Percentiles rank a stretch among this genome's conserved stretches.
phyloP scores from a whole-genome alignment of 2,797 vertebrate species.

The Telmatherina bonti region DNA sequence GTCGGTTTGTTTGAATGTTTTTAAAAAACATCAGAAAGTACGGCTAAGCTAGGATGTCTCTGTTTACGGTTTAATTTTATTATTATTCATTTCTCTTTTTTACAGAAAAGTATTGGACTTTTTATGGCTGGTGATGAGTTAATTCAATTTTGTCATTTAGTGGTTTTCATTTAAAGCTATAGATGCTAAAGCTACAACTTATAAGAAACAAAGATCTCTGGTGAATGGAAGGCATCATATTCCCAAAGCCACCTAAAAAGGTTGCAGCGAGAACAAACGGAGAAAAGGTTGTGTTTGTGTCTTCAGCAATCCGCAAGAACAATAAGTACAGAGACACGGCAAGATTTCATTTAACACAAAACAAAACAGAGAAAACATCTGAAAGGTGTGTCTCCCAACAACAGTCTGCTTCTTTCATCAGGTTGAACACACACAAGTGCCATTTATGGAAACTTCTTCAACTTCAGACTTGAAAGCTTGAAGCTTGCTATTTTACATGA shows the following conservation, averaged over 20 bases:
- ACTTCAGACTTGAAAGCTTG: slow-evolving; percentile 3
- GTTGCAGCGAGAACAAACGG: not conserved
- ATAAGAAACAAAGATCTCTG: slow-evolving; percentile 49
- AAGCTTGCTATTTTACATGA: slow-evolving; percentile 7
- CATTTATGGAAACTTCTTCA: slow-evolving; percentile 4
- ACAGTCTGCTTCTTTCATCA: slow-evolving; percentile 1
- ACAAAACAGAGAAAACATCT: slow-evolving; percentile 2
- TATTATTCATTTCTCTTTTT: not conserved
- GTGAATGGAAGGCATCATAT: slow-evolving; percentile 40
- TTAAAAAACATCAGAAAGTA: not conserved
- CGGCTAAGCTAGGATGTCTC: not conserved
- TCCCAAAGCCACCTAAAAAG: slow-evolving; percentile 32
- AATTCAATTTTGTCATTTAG: slow-evolving; percentile 16
- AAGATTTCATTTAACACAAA: slow-evolving; percentile 15
- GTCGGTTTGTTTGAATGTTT: slow-evolving; percentile 13
- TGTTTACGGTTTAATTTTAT: not conserved
- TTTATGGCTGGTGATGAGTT: slow-evolving; percentile 15
- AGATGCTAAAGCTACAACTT: slow-evolving; percentile 21
- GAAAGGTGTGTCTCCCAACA: slow-evolving; percentile 19
- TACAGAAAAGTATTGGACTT: slow-evolving; percentile 8
- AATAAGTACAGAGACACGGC: slow-evolving; percentile 13
- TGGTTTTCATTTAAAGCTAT: slow-evolving; percentile 10
- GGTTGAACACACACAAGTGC: not conserved
- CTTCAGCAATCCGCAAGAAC: slow-evolving; percentile 35
- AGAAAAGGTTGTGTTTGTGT: slow-evolving; percentile 15